Base-by-base conservation (phyloP, 2,113 vertebrate genomes). In the Verasper variegatus region DNA sequence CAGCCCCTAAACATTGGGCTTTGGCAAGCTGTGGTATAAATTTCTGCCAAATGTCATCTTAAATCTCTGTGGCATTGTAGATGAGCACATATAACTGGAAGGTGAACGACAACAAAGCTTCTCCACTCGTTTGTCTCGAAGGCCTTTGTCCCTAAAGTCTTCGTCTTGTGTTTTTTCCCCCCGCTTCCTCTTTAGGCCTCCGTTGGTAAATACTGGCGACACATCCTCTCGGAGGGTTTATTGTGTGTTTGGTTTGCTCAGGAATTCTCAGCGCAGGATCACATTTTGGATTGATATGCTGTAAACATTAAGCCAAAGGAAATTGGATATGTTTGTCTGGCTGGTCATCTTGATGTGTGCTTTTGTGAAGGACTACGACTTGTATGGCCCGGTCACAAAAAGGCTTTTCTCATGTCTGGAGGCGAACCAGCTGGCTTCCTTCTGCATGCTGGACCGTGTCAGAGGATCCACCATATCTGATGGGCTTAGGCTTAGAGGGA, bases 281-380 rank as follows among this genome's bases (percentile, higher is more conserved):
- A 87, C 86, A 85, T 78, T 75, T 83, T 47, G 81, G 71, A 91
- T 93, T 91, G 91, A 88, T 90, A 89, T 88, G 82, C 83, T 89
- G 85, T 88, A 81, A 84, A 85, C 63, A 62, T 64, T 76, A 86
- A 90, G 82, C 83, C 78, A 78, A 77, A 74, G 83, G 91, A 92
- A 93, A 92, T 92, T 89, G 87, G 86, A 91, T 86, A 73, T 91
- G 83, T 89, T 63, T 65, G 78, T 85, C 60, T 84, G 87, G 74
- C 78, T 78, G 76, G 81, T 86, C 74, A 60, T 82, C 80, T 84
- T 64, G 54, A 21, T 84, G 86, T 92, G 92, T 91, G 78, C 88
- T 89, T 90, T 82, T 78, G 82, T 86, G 63, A 76, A 76, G 79
- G 82, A 90, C 77, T 76, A 68, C 8, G 78, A 84, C 82, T 87